Percentiles rank a stretch among this genome's conserved stretches.
Conservation (phyloP, 2,797 vertebrate species). For the Sebastes melanostomus region DNA sequence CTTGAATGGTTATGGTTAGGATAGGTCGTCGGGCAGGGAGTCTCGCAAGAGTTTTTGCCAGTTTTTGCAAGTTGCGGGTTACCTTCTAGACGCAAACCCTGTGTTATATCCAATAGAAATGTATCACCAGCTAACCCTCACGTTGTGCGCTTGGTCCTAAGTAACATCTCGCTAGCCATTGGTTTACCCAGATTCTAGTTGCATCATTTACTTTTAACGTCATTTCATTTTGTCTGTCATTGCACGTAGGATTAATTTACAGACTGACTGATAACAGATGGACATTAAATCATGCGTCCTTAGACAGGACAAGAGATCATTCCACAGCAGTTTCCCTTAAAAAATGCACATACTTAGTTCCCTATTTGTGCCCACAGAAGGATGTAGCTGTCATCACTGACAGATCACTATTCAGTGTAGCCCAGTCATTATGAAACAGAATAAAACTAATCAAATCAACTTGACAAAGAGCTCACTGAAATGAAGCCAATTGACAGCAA, state of each 20-base stretch:
- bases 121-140: background rate
- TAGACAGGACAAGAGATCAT: background rate
- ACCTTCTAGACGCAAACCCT: background rate
- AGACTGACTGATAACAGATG: background rate
- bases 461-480: conserved; percentile 12
- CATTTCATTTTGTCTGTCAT: too few species aligned
- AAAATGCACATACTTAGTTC: background rate
- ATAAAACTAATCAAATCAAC: conserved; percentile 23
- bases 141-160: background rate
- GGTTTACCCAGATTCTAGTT: background rate
- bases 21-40: too few species aligned
- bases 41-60: accelerated
- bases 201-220: background rate
- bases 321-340: background rate
- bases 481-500: conserved; percentile 23
- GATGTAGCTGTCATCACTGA: background rate
- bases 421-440: background rate
- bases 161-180: background rate
- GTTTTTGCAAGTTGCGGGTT: too few species aligned
- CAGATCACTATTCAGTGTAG: background rate
- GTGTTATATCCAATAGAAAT: background rate
- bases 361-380: background rate
- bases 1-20: too few species aligned
- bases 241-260: background rate
- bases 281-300: background rate